Evolutionary conservation across 1,140 invertebrate genomes (phyloP).

Genomic region (Condylostylus longicornis): DNA sequence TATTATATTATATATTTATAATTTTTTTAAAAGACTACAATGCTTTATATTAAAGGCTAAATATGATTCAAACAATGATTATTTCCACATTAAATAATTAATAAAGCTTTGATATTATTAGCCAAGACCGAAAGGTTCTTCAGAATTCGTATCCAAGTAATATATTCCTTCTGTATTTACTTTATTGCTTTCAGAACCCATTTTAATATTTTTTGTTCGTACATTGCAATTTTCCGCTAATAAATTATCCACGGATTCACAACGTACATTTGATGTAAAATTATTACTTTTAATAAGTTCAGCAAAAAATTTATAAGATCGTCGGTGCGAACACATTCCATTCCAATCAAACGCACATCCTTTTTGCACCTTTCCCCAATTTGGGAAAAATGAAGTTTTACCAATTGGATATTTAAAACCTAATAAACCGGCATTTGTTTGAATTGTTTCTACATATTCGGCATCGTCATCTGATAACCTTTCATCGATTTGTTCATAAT

Average conservation of each 20-base stretch:
- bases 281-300: too few relatives aligned
- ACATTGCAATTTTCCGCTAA: too few relatives aligned
- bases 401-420: slow-evolving; percentile 44
- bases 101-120: too few relatives aligned
- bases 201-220: too few relatives aligned
- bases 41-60: too few relatives aligned
- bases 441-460: slow-evolving; percentile 54
- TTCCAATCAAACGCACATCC: slow-evolving; percentile 39
- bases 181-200: not conserved
- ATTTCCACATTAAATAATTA: too few relatives aligned
- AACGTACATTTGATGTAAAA: too few relatives aligned
- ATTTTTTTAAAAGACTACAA: too few relatives aligned
- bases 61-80: too few relatives aligned
- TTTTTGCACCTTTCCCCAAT: slow-evolving; percentile 48
- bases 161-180: not conserved
- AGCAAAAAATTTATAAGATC: slow-evolving; percentile 41
- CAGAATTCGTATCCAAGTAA: not conserved
- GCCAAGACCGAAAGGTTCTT: not conserved
- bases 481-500: slow-evolving; percentile 30
- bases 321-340: slow-evolving; percentile 31
- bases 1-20: too few relatives aligned
- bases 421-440: slow-evolving; percentile 50
- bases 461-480: slow-evolving; percentile 50
- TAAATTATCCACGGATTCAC: too few relatives aligned
- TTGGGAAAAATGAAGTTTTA: slow-evolving; percentile 56